Evolutionary conservation across 2,888 invertebrate species (phyloP), one percentile per base, ranked within the genome.

Genomic region (Athalia cordata): DNA sequence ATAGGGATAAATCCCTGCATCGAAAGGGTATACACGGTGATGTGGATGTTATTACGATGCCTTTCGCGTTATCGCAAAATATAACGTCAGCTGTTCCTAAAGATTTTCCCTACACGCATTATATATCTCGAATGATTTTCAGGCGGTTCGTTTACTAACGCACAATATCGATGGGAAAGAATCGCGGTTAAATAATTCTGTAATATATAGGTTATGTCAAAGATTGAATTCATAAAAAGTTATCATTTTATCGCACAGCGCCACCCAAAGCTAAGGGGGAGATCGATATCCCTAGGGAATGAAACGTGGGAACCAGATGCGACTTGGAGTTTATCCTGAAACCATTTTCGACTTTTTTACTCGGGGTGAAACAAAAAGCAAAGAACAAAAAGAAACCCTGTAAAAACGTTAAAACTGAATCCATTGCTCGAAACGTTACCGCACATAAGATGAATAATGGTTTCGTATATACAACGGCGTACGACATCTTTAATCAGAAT

Each of bases 221-320:
- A n/a, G 57, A 70, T 70, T 70, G 57, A 70, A 70, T 57, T 4
- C 57, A 49, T 13, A 70, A 70, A 57, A 70, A 47, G 70, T 70
- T 45, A 45, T 70, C 45, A 70, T 15, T 70, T 70, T 70, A 57
- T 70, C 70, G 45, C 29, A 29, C 55, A 57, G 57, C 43, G 52
- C 50, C 29, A 57, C 47, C 70, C 47, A 13, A 68, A 57, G 57
- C 57, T n/a, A 47, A 29, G 29, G 29, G 29, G 47, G 9, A 13
- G 57, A 72, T 72, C 59, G 57, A 57, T 72, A 72, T 15, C 45
- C 57, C 72, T 45, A 13, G 72, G 59, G 57, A 72, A 72, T 59
- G 72, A 29, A 72, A 68, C 6, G 15, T 50, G 47, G 59, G 70
- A 59, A 72, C 47, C 57, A 72, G 57, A 72, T 13, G 72, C 72